Base-by-base conservation (phyloP, 2,797 vertebrate species). In the Mormyrops boulengeri region DNA sequence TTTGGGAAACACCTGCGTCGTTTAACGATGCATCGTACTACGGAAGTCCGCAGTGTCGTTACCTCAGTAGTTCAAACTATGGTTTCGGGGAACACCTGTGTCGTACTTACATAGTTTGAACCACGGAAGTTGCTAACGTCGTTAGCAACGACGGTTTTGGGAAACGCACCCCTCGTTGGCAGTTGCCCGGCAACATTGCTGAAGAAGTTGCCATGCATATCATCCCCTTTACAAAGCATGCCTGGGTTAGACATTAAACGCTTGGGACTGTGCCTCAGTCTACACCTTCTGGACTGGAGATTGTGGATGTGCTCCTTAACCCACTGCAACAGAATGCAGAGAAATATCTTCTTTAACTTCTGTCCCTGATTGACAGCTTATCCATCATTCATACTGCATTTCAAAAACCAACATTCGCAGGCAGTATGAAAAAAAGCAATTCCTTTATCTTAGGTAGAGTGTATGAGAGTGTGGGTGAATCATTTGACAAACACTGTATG, bases 381-480 rank as follows among this genome's bases (percentile, higher is more conserved):
- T 80, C 73, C 73, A 19, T 41, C 73, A n/a, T 47, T 80, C 66
- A n/a, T 47, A n/a, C 73, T 44, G 17, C 38, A 44, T 80, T 80
- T 47, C 41, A n/a, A 80, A 80, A 80, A 47, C 73, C 38, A 44
- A 41, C 73, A 7, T 47, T 80, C 17, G 5, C 73, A 80, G 41
- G 3, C 73, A 80, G 73, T 41, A 47, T 80, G 73, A 80, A 47
- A 80, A 80, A 80, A 80, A 41, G 17, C 73, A 80, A 80, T 47
- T 80, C 7, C 73, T 80, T 80, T 80, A 80, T 80, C 73, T 80
- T n/a, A 80, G 73, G 73, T 80, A n/a, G 41, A 80, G 38, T 30
- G 73, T 19, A 80, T 73, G 73, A 44, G 41, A 44, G 73, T 44
- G 41, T n/a, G 73, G 38, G 6, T 80, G 73, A 80, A 80, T 80